Base-by-base conservation (phyloP, 1,140 invertebrate species). In the Danaus plexippus region DNA sequence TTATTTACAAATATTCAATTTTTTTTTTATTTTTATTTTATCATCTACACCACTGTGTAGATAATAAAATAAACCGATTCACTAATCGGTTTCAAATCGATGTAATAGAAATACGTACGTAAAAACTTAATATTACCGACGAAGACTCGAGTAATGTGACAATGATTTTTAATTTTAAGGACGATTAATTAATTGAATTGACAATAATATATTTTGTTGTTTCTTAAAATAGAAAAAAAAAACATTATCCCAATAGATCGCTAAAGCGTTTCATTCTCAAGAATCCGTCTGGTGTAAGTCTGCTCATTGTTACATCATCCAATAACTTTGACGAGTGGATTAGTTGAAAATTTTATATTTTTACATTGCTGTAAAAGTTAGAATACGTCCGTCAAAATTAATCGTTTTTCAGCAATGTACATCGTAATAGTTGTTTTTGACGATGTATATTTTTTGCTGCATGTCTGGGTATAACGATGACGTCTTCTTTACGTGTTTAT, bases 261-360 rank as follows among this genome's bases (percentile, higher is more conserved):
- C 7, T 32, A 6, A 32, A 32, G 22, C 22, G 22, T 60, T 68
- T 71, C 49, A 65, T 68, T 70, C 69, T 63, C 59, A 69, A 71
- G 73, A 78, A 85, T 77, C 71, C 57, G 71, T 79, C 77, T 85
- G 60, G 66, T 77, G 78, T 66, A 85, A 85, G 68, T 70, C 67
- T 76, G 59, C 54, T 11, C 43, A 61, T 57, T 73, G 59, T 85
- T 83, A 81, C 78, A 85, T 85, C 81, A 85, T 75, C 57, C 66
- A 69, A 43, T 54, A 63, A 61, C 64, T 52, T 66, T 63, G 40
- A 67, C 42, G 57, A 57, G 47, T 49, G 54, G 57, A 32, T 32
- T 32, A 32, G 22, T 32, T 32, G 22, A 32, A 32, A 32, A 32
- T 47, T 43, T 45, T 54, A 52, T 58, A 10, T n/a, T 32, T 46